phyloP scores from a whole-genome alignment of 2,888 invertebrate species.

The Oxystoma pomonae region DNA sequence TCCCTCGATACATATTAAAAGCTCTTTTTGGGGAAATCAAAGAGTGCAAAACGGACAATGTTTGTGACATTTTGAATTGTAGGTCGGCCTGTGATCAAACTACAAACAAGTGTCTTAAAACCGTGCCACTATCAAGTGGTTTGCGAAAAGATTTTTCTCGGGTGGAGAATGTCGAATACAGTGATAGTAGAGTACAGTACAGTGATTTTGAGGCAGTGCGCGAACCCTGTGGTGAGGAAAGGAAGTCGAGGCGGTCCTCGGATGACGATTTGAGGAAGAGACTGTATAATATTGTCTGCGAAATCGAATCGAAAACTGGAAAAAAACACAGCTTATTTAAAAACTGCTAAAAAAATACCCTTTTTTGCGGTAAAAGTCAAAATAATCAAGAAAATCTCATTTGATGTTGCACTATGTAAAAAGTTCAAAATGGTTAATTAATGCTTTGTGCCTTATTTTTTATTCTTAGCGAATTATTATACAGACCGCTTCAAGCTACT shows the following conservation, averaged over 20 bases:
- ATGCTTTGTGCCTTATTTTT: too few species aligned
- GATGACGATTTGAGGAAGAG: conserved; percentile 50
- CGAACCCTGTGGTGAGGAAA: conserved; percentile 48
- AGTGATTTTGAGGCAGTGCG: conserved; percentile 56
- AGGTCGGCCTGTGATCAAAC: conserved; percentile 56
- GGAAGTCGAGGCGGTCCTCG: conserved; percentile 50
- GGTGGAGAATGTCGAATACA: conserved; percentile 58
- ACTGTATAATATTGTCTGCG: conserved; percentile 52
- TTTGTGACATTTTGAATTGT: conserved; percentile 67
- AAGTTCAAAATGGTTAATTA: too few species aligned
- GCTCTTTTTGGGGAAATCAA: conserved; percentile 46
- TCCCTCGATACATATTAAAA: conserved; percentile 54
- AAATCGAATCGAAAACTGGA: conserved; percentile 49
- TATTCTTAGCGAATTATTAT: too few species aligned
- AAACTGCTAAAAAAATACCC: too few species aligned
- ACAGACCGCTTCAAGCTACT: too few species aligned
- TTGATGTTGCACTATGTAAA: too few species aligned
- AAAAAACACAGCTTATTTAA: too few species aligned
- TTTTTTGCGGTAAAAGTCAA: too few species aligned
- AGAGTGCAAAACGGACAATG: conserved; percentile 55
- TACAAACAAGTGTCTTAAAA: conserved; percentile 55
- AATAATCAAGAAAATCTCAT: too few species aligned
- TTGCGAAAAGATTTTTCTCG: conserved; percentile 62
- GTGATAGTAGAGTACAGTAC: conserved; percentile 56
- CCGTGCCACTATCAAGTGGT: conserved; percentile 50